phyloP scores from a whole-genome alignment of 2,113 vertebrate genomes.

The Isurus oxyrinchus region DNA sequence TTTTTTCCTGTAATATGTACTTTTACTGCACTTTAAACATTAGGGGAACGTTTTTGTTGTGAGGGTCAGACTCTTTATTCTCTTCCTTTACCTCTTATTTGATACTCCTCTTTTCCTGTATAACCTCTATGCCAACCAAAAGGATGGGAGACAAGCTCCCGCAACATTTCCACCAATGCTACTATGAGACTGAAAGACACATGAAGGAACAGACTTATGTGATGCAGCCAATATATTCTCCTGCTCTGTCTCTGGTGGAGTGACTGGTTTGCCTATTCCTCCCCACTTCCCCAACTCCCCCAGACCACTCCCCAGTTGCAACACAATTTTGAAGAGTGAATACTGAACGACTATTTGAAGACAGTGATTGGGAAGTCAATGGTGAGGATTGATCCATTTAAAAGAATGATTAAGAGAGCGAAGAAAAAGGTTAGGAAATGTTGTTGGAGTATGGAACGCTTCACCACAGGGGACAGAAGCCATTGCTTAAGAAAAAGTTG shows the following conservation, averaged over 20 bases:
- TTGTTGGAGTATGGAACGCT: not conserved
- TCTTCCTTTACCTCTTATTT: not conserved
- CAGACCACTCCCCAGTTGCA: not conserved
- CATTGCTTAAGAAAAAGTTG: not conserved
- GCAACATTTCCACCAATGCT: not conserved
- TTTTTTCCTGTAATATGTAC: not conserved
- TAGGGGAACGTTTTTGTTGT: not conserved
- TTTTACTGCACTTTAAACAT: not conserved
- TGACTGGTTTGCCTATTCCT: not conserved
- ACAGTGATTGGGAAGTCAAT: not conserved
- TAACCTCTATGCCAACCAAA: not conserved
- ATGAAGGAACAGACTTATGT: not conserved
- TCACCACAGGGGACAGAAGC: not conserved
- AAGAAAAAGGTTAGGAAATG: not conserved
- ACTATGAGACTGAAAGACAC: not conserved
- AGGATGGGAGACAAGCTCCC: not conserved
- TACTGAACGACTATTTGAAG: not conserved
- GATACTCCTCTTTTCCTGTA: not conserved
- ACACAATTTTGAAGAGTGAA: not conserved
- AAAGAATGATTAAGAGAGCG: not conserved
- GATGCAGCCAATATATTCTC: not conserved
- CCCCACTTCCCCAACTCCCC: not conserved
- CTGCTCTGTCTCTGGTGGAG: not conserved
- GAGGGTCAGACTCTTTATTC: not conserved
- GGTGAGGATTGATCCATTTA: not conserved